Conservation (phyloP, 2,113 vertebrate species). For the Condylura cristata region DNA sequence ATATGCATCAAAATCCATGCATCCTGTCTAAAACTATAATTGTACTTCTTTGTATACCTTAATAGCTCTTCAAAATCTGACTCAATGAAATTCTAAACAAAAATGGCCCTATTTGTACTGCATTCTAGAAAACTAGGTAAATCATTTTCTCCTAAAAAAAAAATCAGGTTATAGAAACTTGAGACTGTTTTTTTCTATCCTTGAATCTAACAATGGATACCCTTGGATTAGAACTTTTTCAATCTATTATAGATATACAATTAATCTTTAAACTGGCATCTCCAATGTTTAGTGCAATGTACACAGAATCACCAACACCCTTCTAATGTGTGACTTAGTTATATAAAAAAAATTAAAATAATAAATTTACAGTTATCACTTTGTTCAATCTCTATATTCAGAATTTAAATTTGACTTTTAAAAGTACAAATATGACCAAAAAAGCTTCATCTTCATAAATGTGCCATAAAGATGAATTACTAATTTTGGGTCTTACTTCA, state of each 20-base stretch:
- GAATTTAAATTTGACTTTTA: slow-evolving; percentile 26
- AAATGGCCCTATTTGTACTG: neutral
- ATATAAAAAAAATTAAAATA: neutral
- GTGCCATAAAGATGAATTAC: neutral
- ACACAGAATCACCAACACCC: neutral
- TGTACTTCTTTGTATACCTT: slow-evolving; percentile 45
- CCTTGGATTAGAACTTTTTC: neutral
- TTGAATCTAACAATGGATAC: slow-evolving; percentile 9
- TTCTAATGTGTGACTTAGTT: neutral
- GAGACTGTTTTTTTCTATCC: neutral
- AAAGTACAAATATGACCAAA: neutral
- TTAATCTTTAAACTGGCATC: slow-evolving; percentile 19
- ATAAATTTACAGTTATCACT: slow-evolving; percentile 39
- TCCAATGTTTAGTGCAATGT: neutral
- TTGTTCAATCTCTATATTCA: slow-evolving; percentile 16
- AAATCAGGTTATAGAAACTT: slow-evolving; percentile 14
- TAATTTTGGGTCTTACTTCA: slow-evolving; percentile 24
- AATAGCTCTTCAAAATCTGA: slow-evolving; percentile 42
- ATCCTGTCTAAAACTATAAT: slow-evolving; percentile 16
- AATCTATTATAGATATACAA: neutral
- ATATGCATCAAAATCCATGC: slow-evolving; percentile 33
- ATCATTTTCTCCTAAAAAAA: neutral
- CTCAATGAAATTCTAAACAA: slow-evolving; percentile 60
- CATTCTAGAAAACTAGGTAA: slow-evolving; percentile 50
- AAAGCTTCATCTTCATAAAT: slow-evolving; percentile 28